Conservation (phyloP, 2,888 invertebrate genomes). For the Pristionchus mayeri region DNA sequence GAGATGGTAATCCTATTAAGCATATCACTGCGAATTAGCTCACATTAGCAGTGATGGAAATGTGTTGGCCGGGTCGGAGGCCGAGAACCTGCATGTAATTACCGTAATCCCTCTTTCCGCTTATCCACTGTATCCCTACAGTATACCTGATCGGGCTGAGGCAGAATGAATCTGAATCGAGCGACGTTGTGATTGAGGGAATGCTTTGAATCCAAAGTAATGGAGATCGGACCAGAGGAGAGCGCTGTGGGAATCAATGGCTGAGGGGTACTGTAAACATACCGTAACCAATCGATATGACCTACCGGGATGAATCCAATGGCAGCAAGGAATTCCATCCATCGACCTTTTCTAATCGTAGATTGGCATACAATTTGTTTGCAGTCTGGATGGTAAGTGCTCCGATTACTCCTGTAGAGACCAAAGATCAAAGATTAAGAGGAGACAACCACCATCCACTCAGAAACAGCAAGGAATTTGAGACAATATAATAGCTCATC, state of each 20-base stretch:
- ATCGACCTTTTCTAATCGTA: constrained; percentile 8
- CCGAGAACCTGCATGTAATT: constrained; percentile 35
- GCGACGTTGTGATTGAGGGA: constrained; percentile 49
- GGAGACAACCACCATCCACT: neutral
- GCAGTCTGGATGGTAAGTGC: neutral
- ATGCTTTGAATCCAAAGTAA: constrained; percentile 32
- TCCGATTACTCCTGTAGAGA: neutral
- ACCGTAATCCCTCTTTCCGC: neutral
- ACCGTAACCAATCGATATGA: neutral
- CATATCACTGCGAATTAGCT: neutral
- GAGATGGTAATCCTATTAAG: too few relatives aligned
- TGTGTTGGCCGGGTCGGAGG: constrained; percentile 43
- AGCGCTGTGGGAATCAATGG: neutral
- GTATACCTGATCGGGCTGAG: constrained; percentile 33
- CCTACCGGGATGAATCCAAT: constrained; percentile 36
- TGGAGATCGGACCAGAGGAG: constrained; percentile 23
- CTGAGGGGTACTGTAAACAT: neutral
- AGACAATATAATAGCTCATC: constrained; percentile 21
- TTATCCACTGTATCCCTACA: neutral
- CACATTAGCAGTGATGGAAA: constrained; percentile 35
- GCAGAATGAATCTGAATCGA: constrained; percentile 38
- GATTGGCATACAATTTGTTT: constrained; percentile 12
- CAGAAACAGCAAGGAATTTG: constrained; percentile 8
- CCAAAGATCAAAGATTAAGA: neutral
- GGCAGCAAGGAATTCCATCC: constrained; percentile 39